Evolutionary conservation across 2,888 invertebrate genomes (phyloP).

Genomic region (Lithophane ornitopus): DNA sequence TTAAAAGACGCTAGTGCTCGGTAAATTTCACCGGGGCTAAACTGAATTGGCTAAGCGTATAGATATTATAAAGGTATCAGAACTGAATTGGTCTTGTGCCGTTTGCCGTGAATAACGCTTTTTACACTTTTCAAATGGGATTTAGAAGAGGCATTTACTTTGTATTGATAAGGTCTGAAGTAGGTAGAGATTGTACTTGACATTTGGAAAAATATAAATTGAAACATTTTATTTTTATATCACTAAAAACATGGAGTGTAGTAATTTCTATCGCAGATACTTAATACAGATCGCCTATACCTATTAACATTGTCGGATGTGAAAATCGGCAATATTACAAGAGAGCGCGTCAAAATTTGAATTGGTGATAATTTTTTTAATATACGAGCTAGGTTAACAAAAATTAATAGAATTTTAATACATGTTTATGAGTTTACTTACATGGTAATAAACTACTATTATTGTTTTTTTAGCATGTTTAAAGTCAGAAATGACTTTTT

Average conservation of each 20-base stretch:
- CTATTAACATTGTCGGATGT: too few species aligned
- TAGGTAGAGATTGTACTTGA: neutral
- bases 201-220: neutral
- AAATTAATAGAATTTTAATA: too few species aligned
- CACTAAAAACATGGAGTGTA: neutral
- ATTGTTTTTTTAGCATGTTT: too few species aligned
- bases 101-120: slow-evolving; percentile 12
- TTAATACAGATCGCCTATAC: neutral
- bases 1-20: slow-evolving; percentile 2
- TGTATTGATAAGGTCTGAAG: neutral
- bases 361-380: too few species aligned
- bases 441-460: too few species aligned
- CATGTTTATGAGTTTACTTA: too few species aligned
- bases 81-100: slow-evolving; percentile 6
- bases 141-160: slow-evolving; percentile 1
- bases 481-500: too few species aligned
- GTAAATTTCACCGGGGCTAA: slow-evolving; percentile 7
- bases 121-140: slow-evolving; percentile 13
- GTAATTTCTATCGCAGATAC: neutral
- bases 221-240: too few species aligned
- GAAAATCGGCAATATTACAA: too few species aligned
- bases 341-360: too few species aligned
- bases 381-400: too few species aligned
- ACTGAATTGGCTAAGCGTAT: slow-evolving; percentile 14
- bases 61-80: slow-evolving; percentile 17